Conservation (phyloP, 2,797 vertebrate species). For the Fundulus diaphanus region DNA sequence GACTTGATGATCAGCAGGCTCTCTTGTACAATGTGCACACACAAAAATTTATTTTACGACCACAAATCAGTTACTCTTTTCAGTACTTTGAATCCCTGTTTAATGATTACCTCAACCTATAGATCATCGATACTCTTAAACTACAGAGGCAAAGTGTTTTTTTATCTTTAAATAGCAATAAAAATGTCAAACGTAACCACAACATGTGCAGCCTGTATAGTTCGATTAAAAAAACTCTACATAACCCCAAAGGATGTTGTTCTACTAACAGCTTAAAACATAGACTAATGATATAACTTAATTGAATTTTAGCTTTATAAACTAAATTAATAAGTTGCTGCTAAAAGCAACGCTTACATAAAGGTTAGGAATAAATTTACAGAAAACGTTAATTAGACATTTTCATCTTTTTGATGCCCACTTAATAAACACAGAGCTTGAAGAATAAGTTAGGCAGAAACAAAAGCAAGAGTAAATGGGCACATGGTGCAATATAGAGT, state of each 20-base stretch:
- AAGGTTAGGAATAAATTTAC: not conserved
- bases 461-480: not conserved
- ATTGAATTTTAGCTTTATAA: not conserved
- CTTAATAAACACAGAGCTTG: not conserved
- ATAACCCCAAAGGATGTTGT: not conserved
- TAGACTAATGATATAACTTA: not conserved
- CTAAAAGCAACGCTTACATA: not conserved
- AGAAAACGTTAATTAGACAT: too few relatives aligned
- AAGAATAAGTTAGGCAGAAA: not conserved
- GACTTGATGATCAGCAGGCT: slow-evolving; percentile 27
- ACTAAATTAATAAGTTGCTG: not conserved
- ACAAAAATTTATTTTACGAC: not conserved
- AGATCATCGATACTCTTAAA: not conserved
- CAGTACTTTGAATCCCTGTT: slow-evolving; percentile 26
- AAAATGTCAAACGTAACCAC: not conserved
- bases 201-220: not conserved
- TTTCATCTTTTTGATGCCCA: not conserved
- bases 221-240: not conserved
- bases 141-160: not conserved
- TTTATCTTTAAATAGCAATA: not conserved
- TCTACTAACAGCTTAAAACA: not conserved
- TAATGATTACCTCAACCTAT: slow-evolving; percentile 49
- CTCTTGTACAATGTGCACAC: slow-evolving; percentile 5
- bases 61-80: slow-evolving; percentile 21
- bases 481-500: not conserved